Percentiles rank a stretch among this genome's conserved stretches.
phyloP scores from a whole-genome alignment of 1,140 invertebrate species.

The Drosophila bocqueti region DNA sequence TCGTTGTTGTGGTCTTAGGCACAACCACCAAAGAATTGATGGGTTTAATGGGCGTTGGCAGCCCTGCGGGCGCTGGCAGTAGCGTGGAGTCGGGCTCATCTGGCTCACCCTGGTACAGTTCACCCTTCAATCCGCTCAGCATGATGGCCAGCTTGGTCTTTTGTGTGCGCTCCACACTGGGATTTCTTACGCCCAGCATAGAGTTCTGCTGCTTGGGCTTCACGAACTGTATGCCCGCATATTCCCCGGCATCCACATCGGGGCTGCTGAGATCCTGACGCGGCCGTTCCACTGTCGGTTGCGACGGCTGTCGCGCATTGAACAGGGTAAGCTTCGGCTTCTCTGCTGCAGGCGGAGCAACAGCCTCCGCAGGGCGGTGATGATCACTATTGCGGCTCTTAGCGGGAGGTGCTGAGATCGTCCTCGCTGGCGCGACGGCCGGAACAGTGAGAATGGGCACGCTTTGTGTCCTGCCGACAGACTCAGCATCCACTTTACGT shows the following conservation, averaged over 20 bases:
- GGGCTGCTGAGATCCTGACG: conserved; percentile 52
- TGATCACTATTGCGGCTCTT: background rate
- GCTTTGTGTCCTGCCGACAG: conserved; percentile 47
- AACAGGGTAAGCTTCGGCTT: conserved; percentile 79
- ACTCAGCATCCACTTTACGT: conserved; percentile 39
- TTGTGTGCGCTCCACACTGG: conserved; percentile 71
- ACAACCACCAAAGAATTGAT: background rate
- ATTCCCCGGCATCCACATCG: conserved; percentile 69
- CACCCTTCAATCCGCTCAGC: conserved; percentile 76
- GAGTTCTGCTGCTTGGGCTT: conserved; percentile 72
- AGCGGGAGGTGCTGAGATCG: conserved; percentile 48
- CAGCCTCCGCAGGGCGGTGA: background rate
- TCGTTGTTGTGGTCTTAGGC: conserved; percentile 13
- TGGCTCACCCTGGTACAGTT: conserved; percentile 62
- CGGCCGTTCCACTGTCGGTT: background rate
- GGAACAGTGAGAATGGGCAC: conserved; percentile 47
- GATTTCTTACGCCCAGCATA: conserved; percentile 40
- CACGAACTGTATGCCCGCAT: conserved; percentile 77
- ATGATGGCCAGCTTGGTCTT: conserved; percentile 81
- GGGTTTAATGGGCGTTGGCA: conserved; percentile 26
- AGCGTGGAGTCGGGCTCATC: conserved; percentile 50
- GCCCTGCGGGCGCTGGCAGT: background rate
- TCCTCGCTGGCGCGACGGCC: conserved; percentile 38
- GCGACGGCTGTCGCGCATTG: conserved; percentile 52
- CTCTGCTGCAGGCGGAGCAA: background rate